phyloP scores from a whole-genome alignment of 2,888 invertebrate genomes.

The Gari tellinella region DNA sequence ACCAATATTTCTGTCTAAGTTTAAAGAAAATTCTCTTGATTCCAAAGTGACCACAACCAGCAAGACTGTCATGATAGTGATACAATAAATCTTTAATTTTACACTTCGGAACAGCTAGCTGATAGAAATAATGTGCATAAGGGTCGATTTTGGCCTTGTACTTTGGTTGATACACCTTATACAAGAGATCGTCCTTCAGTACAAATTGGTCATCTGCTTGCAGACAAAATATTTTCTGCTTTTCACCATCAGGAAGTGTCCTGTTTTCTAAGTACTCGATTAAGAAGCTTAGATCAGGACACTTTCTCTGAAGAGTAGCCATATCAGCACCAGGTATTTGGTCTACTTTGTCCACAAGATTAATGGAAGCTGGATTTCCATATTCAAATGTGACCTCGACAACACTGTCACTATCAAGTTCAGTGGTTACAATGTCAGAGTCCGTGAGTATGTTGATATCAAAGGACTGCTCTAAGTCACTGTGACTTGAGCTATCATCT shows the following conservation, averaged over 20 bases:
- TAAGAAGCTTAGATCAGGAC: conserved; percentile 10
- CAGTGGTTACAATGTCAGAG: not conserved
- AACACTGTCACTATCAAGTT: not conserved
- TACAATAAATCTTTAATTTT: conserved; percentile 16
- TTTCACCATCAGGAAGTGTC: conserved; percentile 6
- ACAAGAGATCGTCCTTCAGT: conserved; percentile 10
- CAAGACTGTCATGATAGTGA: conserved; percentile 32
- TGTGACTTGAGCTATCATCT: not conserved
- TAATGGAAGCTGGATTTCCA: not conserved
- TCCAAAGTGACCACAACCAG: conserved; percentile 22
- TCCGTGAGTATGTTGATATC: conserved; percentile 5
- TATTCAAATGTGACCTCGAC: conserved; percentile 6
- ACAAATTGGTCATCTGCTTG: conserved; percentile 20
- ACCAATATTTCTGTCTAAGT: conserved; percentile 24
- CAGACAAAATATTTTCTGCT: conserved; percentile 10
- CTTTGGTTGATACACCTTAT: conserved; percentile 16
- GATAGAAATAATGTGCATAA: too few species aligned
- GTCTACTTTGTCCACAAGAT: conserved; percentile 6
- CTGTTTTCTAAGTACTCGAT: conserved; percentile 9
- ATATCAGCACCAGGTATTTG: conserved; percentile 1
- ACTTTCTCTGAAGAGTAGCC: conserved; percentile 16
- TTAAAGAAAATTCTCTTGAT: conserved; percentile 6
- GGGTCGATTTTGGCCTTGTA: conserved; percentile 17
- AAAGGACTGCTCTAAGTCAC: too few species aligned
- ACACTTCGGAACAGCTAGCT: conserved; percentile 20